Evolutionary conservation across 2,888 invertebrate species (phyloP).

Genomic region (Frankliniella intonsa): DNA sequence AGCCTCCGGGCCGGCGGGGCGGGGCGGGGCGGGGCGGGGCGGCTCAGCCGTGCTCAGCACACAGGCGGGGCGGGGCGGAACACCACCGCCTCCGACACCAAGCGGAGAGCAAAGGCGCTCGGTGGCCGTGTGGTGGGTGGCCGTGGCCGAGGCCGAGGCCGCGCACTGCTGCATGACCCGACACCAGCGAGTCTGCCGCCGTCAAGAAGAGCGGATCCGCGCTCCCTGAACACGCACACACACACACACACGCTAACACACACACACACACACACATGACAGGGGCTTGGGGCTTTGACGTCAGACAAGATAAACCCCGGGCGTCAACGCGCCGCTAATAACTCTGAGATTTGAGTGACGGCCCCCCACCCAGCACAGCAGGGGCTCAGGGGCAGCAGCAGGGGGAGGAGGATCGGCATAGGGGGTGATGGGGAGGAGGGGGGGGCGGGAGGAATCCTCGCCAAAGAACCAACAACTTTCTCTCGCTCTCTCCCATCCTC

Average conservation of each 20-base stretch:
- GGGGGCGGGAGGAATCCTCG: neutral
- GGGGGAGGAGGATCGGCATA: neutral
- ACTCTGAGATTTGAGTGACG: conserved; percentile 1
- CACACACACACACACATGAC: neutral
- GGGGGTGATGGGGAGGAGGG: neutral
- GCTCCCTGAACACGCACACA: neutral
- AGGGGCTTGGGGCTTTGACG: neutral
- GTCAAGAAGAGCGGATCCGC: too few species aligned
- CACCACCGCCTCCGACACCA: neutral
- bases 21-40: neutral
- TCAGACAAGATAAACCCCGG: conserved; percentile 1
- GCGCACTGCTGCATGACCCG: neutral
- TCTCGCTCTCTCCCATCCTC: too few species aligned
- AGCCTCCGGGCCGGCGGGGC: neutral
- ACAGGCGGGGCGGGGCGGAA: neutral
- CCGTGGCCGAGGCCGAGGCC: neutral
- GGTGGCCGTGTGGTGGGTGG: neutral
- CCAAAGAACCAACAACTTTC: too few species aligned
- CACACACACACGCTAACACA: neutral
- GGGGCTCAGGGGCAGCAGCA: neutral
- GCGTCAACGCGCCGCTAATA: conserved; percentile 8
- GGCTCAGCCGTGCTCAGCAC: neutral
- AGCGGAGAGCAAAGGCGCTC: neutral
- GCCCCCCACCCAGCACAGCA: neutral
- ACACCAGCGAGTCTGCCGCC: neutral